Percentiles rank a stretch among this genome's conserved stretches.
These are phyloP conservation scores for Amphipyra tragopoginis DNA, from an alignment of 2,888 invertebrate genomes.

Conservation along the genomic window DNA sequence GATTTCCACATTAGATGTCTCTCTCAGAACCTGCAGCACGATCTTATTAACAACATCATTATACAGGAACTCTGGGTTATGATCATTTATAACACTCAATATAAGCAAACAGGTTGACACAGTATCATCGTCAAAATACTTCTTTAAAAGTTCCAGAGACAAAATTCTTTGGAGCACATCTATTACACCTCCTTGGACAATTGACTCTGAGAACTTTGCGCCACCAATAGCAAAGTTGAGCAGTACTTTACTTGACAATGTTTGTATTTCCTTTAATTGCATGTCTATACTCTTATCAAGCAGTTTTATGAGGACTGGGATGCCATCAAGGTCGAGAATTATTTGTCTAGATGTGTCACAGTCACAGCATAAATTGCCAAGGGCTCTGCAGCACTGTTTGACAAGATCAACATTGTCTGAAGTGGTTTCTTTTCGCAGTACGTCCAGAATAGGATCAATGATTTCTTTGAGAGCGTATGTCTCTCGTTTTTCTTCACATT, in stretches of 20 bases:
- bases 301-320: slow-evolving; percentile 81
- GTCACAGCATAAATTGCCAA: slow-evolving; percentile 97
- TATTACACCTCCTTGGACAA: slow-evolving; percentile 89
- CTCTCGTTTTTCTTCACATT: slow-evolving; percentile 93
- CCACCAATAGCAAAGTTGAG: slow-evolving; percentile 95
- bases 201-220: slow-evolving; percentile 91
- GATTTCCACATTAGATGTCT: slow-evolving; percentile 92
- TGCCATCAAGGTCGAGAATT: slow-evolving; percentile 85
- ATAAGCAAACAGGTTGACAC: slow-evolving; percentile 89
- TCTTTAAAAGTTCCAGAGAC: slow-evolving; percentile 81
- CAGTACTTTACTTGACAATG: slow-evolving; percentile 93
- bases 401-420: slow-evolving; percentile 87
- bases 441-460: slow-evolving; percentile 89
- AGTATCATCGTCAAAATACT: slow-evolving; percentile 89
- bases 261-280: slow-evolving; percentile 88
- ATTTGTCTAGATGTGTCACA: slow-evolving; percentile 92
- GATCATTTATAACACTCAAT: slow-evolving; percentile 91
- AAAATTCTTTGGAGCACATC: slow-evolving; percentile 88
- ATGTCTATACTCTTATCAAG: slow-evolving; percentile 74
- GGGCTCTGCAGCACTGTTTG: slow-evolving; percentile 94
- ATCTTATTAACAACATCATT: slow-evolving; percentile 88
- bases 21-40: slow-evolving; percentile 91
- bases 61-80: slow-evolving; percentile 90
- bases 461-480: slow-evolving; percentile 91
- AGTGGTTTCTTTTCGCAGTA: slow-evolving; percentile 80